Conservation (phyloP, 2,797 vertebrate genomes). For the Yasuhikotakia modesta region DNA sequence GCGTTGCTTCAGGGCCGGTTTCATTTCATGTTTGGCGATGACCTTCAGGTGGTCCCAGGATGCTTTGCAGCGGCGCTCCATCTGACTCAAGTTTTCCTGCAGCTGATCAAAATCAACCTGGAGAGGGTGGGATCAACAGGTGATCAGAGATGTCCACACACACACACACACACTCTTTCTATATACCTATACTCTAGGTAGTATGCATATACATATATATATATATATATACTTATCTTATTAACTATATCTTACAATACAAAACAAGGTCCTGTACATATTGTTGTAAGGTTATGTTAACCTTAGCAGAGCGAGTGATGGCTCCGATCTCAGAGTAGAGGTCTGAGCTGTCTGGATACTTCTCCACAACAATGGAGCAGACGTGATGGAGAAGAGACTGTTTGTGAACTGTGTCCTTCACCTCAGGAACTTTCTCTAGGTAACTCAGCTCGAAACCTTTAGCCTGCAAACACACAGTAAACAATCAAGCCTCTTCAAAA, state of each 20-base stretch:
- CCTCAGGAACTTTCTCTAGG: constrained; percentile 98
- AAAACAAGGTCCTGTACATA: too few relatives aligned
- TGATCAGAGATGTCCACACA: background rate
- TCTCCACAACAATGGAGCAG: constrained; percentile 94
- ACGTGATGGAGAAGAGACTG: constrained; percentile 95
- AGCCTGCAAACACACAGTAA: constrained; percentile 75
- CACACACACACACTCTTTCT: too few relatives aligned
- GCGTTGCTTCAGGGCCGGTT: constrained; percentile 89
- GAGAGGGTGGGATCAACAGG: constrained; percentile 12
- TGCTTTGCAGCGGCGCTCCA: constrained; percentile 95
- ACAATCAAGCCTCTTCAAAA: too few relatives aligned
- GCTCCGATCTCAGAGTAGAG: constrained; percentile 97
- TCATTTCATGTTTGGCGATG: constrained; percentile 97
- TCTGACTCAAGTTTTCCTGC: constrained; percentile 92
- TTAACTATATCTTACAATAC: too few relatives aligned
- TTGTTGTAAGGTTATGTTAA: constrained; percentile 62
- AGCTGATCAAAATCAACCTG: constrained; percentile 98
- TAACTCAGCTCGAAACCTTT: constrained; percentile 98
- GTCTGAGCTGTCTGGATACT: constrained; percentile 94
- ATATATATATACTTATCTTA: too few relatives aligned
- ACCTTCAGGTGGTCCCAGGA: constrained; percentile 98
- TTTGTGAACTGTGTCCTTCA: constrained; percentile 98
- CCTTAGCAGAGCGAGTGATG: constrained; percentile 94
- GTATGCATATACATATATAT: too few relatives aligned
- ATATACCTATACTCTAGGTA: too few relatives aligned